These are phyloP conservation scores for Rhamnusium bicolor DNA, from an alignment of 2,888 invertebrate species.

Conservation along the genomic window DNA sequence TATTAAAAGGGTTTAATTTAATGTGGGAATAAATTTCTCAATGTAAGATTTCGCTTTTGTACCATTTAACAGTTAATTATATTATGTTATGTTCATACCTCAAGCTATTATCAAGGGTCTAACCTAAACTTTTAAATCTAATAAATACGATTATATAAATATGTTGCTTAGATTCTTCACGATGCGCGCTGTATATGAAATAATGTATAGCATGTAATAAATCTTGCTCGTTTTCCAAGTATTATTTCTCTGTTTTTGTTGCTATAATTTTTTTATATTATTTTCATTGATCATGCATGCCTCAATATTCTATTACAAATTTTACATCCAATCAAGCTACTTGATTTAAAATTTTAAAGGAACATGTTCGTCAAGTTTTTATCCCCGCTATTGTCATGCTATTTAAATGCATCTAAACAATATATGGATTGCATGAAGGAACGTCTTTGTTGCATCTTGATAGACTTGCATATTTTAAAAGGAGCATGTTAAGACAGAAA, in stretches of 20 bases:
- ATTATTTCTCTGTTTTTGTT: not conserved
- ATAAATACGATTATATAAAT: no score
- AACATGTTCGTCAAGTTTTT: conserved; percentile 11
- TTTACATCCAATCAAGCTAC: conserved; percentile 5
- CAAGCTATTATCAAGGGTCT: no score
- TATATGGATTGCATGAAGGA: conserved; percentile 39
- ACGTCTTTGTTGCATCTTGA: conserved; percentile 40
- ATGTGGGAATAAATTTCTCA: no score
- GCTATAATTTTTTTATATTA: not conserved
- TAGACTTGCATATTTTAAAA: conserved; percentile 34
- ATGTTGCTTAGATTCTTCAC: not conserved
- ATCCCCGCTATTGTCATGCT: conserved; percentile 27
- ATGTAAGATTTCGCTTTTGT: no score
- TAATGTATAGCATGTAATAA: not conserved
- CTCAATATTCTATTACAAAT: conserved; percentile 21
- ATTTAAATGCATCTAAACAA: conserved; percentile 41
- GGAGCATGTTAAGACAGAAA: not conserved
- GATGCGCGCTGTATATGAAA: not conserved
- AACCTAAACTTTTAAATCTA: no score
- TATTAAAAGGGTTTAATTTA: no score
- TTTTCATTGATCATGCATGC: conserved; percentile 6
- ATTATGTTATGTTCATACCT: no score
- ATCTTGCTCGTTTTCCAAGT: not conserved
- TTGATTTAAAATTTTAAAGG: conserved; percentile 29
- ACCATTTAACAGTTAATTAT: no score